Base-by-base conservation (phyloP, 1,140 invertebrate genomes). In the Drosophila equinoxialis region DNA sequence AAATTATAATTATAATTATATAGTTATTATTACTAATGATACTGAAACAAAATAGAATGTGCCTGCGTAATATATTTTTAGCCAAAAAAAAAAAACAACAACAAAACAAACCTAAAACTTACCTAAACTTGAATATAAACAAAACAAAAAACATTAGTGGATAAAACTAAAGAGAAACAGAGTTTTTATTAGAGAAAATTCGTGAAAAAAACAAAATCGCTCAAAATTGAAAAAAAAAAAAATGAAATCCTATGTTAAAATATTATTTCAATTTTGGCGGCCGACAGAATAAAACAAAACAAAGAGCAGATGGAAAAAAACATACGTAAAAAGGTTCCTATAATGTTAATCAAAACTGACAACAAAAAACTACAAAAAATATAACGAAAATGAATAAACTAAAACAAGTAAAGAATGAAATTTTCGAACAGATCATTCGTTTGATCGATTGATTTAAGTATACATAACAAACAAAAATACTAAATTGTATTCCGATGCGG, bases 31-130 rank as follows among this genome's bases (percentile, higher is more conserved):
- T 71, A 84, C 74, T 90, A 90, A 87, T 84, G 85, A 91, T 86
- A 91, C 71, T 91, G 81, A 86, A 86, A 91, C 90, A 91, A 91
- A 91, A 91, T 91, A 91, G 90, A 91, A 91, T 91, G 90, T 91
- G 90, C 90, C 90, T 91, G 90, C 90, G 80, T 91, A 90, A 91
- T 87, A 90, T 91, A 90, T 90, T 91, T 91, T 90, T 91, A 91
- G 90, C 85, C 85, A 91, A 84, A 83, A 76, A 73, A 67, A 59
- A 72, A 72, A 26, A 66, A 37, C 1, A 61, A 81, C 66, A 67
- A 37, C 1, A 62, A 70, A 33, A 60, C 10, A 11, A 51, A 51
- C 45, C 23, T 17, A 17, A 66, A 79, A 58, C 26, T 58, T 35
- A 58, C 55, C 55, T 58, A 58, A 58, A 58, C 20, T 54, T 54